Evolutionary conservation across 2,888 invertebrate genomes (phyloP).

Genomic region (Platerodrilus igneus): DNA sequence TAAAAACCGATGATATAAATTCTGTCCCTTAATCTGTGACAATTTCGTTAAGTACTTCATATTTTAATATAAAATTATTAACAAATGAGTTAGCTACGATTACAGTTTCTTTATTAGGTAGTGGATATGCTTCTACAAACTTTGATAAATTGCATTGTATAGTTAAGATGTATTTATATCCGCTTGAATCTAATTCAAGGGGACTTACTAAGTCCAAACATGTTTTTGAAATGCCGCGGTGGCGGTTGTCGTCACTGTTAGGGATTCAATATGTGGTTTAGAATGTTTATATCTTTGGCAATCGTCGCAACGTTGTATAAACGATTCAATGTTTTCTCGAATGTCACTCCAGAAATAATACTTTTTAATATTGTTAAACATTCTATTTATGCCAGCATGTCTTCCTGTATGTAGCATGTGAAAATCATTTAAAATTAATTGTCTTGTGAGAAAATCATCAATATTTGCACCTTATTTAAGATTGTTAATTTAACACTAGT

Average conservation of each 20-base stretch:
- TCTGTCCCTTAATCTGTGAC: constrained; percentile 21
- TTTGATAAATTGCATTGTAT: constrained; percentile 21
- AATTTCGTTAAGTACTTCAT: constrained; percentile 19
- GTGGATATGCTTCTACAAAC: constrained; percentile 4
- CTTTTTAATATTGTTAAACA: constrained; percentile 4
- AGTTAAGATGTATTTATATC: constrained; percentile 18
- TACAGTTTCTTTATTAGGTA: background rate
- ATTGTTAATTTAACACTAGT: too few relatives aligned
- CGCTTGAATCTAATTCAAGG: constrained; percentile 5
- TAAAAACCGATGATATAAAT: constrained; percentile 13
- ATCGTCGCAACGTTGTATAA: constrained; percentile 25
- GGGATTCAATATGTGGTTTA: constrained; percentile 15
- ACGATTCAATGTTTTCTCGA: constrained; percentile 21
- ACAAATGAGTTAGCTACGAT: constrained; percentile 15
- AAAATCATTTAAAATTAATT: constrained; percentile 29
- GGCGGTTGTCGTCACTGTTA: constrained; percentile 23
- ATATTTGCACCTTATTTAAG: too few relatives aligned
- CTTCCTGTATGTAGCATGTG: constrained; percentile 28
- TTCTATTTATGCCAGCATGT: constrained; percentile 20
- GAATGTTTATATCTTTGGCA: constrained; percentile 25
- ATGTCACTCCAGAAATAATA: constrained; percentile 5
- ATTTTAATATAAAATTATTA: constrained; percentile 25
- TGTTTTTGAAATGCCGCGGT: constrained; percentile 21
- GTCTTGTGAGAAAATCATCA: constrained; percentile 12
- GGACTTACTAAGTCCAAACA: constrained; percentile 21